Percentiles rank a stretch among this genome's conserved stretches.
Conservation (phyloP, 2,797 vertebrate species). For the Coranthus polyacanthus region DNA sequence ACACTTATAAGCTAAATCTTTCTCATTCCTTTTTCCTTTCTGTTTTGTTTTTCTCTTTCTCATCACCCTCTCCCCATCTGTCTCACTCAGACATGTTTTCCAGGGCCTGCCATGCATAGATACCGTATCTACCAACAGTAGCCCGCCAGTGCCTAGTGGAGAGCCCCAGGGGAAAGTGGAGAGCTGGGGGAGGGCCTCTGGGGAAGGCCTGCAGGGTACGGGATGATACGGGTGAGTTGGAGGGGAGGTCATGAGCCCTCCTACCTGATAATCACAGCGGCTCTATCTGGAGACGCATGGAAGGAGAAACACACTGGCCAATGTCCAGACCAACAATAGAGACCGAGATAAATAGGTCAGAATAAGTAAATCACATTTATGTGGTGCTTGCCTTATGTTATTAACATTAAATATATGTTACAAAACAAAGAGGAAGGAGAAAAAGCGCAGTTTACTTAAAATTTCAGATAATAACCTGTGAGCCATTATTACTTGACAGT, state of each 20-base stretch:
- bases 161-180: conserved; percentile 69
- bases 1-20: conserved; percentile 45
- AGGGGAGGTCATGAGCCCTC: conserved; percentile 51
- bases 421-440: no score
- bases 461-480: no score
- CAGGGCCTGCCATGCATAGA: conserved; percentile 83
- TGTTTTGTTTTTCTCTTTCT: conserved; percentile 41
- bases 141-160: conserved; percentile 75
- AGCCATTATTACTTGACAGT: no score
- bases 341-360: conserved; percentile 13
- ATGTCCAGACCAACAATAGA: conserved; percentile 34
- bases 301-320: conserved; percentile 50
- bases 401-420: background rate
- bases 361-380: background rate
- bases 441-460: no score
- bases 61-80: conserved; percentile 79
- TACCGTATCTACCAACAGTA: conserved; percentile 87
- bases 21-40: conserved; percentile 39
- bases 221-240: conserved; percentile 76
- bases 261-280: conserved; percentile 60
- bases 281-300: conserved; percentile 25
- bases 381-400: background rate
- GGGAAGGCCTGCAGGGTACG: conserved; percentile 72
- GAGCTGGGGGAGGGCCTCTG: conserved; percentile 45
- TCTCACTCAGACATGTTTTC: conserved; percentile 84